These are phyloP conservation scores for Brenthis hecate DNA, from an alignment of 2,888 invertebrate species.

Conservation along the genomic window DNA sequence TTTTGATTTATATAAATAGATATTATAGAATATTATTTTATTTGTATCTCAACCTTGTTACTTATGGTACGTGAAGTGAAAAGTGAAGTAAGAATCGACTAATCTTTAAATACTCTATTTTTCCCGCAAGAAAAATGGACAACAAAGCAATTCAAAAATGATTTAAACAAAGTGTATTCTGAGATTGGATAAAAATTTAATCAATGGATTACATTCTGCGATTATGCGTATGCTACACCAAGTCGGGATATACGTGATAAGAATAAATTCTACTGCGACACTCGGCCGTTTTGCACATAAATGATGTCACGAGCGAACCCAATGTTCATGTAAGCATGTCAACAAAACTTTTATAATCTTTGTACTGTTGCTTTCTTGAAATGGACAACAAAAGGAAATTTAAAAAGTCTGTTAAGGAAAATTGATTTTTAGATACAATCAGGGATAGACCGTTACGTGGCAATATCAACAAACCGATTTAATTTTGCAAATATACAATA, in stretches of 20 bases:
- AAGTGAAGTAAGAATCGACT: too few species aligned
- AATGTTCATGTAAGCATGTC: conserved; percentile 52
- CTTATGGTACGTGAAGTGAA: too few species aligned
- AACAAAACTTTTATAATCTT: conserved; percentile 37
- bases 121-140: not conserved
- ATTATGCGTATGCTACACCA: conserved; percentile 27
- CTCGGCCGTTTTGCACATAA: conserved; percentile 55
- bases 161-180: not conserved
- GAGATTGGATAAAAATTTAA: conserved; percentile 1
- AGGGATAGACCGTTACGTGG: conserved; percentile 21
- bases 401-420: conserved; percentile 26
- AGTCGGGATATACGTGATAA: conserved; percentile 31
- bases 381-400: conserved; percentile 28
- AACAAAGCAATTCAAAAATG: not conserved
- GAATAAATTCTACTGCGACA: conserved; percentile 45
- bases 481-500: conserved; percentile 11
- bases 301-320: conserved; percentile 54
- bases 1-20: too few species aligned
- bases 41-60: too few species aligned
- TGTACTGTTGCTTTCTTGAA: conserved; percentile 29
- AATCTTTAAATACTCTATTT: not conserved
- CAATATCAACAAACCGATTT: conserved; percentile 1
- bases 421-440: conserved; percentile 20
- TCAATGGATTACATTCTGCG: conserved; percentile 23
- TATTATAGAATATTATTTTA: too few species aligned